Conservation (phyloP, 2,797 vertebrate species). For the Scyliorhinus canicula region DNA sequence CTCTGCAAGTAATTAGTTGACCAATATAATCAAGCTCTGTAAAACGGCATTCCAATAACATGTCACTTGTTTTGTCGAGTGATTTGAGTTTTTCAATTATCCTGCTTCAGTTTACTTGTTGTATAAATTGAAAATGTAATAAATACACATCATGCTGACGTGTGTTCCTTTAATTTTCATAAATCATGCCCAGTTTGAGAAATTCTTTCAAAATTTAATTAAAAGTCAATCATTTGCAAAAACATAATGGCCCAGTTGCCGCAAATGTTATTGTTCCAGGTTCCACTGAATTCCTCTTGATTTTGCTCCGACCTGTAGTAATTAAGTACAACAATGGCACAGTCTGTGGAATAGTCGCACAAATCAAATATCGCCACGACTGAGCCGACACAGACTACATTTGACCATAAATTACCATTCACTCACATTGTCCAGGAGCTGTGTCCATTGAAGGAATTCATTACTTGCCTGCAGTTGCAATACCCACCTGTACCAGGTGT, state of each 20-base stretch:
- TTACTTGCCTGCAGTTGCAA: background rate
- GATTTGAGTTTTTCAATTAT: background rate
- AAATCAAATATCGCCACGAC: background rate
- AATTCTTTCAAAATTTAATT: background rate
- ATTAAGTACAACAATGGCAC: background rate
- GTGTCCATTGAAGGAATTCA: background rate
- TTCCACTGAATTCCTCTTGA: background rate
- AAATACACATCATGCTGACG: background rate
- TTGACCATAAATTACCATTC: background rate
- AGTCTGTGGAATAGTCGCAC: background rate
- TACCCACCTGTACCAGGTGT: too few relatives aligned
- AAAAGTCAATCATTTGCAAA: conserved; percentile 8
- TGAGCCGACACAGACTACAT: background rate
- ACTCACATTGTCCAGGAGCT: background rate
- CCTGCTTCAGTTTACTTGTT: background rate
- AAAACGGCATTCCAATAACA: background rate
- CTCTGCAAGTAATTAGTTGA: background rate
- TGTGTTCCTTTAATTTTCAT: background rate
- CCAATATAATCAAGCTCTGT: background rate
- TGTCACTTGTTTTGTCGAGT: background rate
- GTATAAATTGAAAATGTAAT: background rate
- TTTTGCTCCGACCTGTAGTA: background rate
- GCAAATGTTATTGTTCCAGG: background rate
- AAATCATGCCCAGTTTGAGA: background rate
- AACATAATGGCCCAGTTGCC: background rate